These are phyloP conservation scores for Orthonyx spaldingii DNA, from an alignment of 2,113 vertebrate species.

Conservation along the genomic window DNA sequence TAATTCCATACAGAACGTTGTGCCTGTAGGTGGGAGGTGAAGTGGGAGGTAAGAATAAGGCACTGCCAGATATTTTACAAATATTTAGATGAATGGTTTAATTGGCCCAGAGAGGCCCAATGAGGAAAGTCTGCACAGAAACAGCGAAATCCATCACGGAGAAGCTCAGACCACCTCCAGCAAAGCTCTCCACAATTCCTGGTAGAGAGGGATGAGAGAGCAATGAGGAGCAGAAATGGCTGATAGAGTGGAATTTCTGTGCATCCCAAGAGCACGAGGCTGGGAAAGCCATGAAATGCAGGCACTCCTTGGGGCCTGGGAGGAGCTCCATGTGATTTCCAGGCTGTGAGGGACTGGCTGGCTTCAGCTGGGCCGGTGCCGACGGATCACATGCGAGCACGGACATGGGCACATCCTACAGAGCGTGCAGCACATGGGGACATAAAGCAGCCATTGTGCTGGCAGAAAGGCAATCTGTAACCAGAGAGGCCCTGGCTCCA, in stretches of 20 bases:
- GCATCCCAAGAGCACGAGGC: neutral
- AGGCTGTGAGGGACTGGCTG: neutral
- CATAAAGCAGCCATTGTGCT: slow-evolving; percentile 47
- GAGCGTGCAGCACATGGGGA: neutral
- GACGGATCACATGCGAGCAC: neutral
- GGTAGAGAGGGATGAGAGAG: fast-evolving
- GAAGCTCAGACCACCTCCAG: neutral
- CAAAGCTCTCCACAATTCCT: neutral
- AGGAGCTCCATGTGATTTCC: neutral
- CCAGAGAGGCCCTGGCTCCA: slow-evolving; percentile 23
- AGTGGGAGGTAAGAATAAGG: neutral
- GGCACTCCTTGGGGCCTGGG: neutral
- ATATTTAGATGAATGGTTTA: neutral
- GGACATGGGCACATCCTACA: neutral
- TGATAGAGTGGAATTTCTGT: neutral
- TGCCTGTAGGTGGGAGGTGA: fast-evolving
- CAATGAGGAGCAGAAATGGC: neutral
- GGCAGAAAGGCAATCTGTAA: slow-evolving; percentile 44
- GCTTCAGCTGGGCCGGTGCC: neutral
- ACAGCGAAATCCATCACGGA: neutral
- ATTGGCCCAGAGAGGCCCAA: neutral
- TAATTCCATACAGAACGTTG: fast-evolving
- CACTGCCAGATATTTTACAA: neutral
- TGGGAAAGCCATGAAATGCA: neutral
- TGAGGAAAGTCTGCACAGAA: fast-evolving